phyloP scores from a whole-genome alignment of 2,888 invertebrate species.

The Drosophila diplacantha region DNA sequence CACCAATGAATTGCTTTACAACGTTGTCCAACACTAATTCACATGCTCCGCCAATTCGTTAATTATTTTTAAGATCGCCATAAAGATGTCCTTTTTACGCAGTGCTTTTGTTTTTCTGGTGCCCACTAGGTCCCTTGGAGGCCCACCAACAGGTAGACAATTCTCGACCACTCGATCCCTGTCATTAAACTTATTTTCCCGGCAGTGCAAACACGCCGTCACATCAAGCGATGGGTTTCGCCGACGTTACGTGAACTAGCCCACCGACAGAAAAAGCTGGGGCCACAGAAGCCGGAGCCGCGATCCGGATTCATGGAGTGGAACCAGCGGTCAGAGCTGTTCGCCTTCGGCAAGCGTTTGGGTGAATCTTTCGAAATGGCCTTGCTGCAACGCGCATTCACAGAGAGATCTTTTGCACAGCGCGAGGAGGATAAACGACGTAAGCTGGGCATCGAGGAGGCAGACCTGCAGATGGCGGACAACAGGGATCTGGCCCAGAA shows the following conservation, averaged over 20 bases:
- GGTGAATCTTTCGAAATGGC: slow-evolving; percentile 88
- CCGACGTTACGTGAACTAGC: slow-evolving; percentile 84
- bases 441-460: slow-evolving; percentile 83
- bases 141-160: slow-evolving; percentile 34
- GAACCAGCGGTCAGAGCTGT: slow-evolving; percentile 93
- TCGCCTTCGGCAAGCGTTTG: slow-evolving; percentile 90
- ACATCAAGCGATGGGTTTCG: slow-evolving; percentile 81
- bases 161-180: not conserved
- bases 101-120: slow-evolving; percentile 26
- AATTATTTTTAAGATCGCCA: slow-evolving; percentile 21
- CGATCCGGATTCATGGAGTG: slow-evolving; percentile 87
- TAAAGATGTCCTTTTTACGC: slow-evolving; percentile 57
- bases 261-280: slow-evolving; percentile 80
- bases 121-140: slow-evolving; percentile 30
- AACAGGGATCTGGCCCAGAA: slow-evolving; percentile 84
- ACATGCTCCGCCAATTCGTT: slow-evolving; percentile 20
- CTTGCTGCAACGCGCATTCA: slow-evolving; percentile 86
- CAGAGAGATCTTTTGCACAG: slow-evolving; percentile 86
- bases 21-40: slow-evolving; percentile 10
- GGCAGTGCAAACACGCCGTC: slow-evolving; percentile 56
- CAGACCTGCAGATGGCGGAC: slow-evolving; percentile 80
- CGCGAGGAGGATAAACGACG: slow-evolving; percentile 84
- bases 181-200: slow-evolving; percentile 21
- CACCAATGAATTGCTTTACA: not conserved
- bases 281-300: slow-evolving; percentile 79